These are phyloP conservation scores for Tinea semifulvella DNA, from an alignment of 2,888 invertebrate species.

Conservation along the genomic window DNA sequence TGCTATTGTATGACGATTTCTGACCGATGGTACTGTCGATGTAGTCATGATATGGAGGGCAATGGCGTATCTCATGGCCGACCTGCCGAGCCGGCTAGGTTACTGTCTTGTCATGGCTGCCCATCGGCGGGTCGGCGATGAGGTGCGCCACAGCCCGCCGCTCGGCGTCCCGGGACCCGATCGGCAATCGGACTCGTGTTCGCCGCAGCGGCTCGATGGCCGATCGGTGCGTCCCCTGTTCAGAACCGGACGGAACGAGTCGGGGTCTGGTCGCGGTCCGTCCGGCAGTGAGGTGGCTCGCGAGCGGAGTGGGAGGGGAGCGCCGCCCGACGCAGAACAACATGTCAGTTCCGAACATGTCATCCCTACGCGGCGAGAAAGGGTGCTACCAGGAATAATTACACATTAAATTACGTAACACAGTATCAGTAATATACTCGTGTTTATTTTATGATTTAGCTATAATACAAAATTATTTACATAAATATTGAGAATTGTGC, in stretches of 20 bases:
- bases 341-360: constrained; percentile 54
- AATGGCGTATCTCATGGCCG: too few relatives aligned
- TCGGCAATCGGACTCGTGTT: too few relatives aligned
- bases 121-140: too few relatives aligned
- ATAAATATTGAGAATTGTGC: constrained; percentile 69
- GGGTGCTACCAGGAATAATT: constrained; percentile 69
- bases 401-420: constrained; percentile 57
- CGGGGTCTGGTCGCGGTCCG: neutral
- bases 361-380: constrained; percentile 65
- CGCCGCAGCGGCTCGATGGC: too few relatives aligned
- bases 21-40: too few relatives aligned
- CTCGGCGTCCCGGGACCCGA: too few relatives aligned
- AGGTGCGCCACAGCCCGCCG: too few relatives aligned
- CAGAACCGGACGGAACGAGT: neutral
- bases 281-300: neutral
- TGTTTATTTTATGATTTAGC: constrained; percentile 67
- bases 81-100: too few relatives aligned
- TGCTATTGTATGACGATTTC: too few relatives aligned
- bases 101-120: too few relatives aligned
- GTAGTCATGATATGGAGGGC: too few relatives aligned
- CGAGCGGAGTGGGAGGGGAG: neutral
- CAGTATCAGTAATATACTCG: constrained; percentile 66
- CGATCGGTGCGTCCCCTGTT: too few relatives aligned
- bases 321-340: neutral
- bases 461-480: constrained; percentile 69